Evolutionary conservation across 2,113 vertebrate genomes (phyloP), one percentile per base, ranked within the genome.

Genomic region (Prinia subflava): DNA sequence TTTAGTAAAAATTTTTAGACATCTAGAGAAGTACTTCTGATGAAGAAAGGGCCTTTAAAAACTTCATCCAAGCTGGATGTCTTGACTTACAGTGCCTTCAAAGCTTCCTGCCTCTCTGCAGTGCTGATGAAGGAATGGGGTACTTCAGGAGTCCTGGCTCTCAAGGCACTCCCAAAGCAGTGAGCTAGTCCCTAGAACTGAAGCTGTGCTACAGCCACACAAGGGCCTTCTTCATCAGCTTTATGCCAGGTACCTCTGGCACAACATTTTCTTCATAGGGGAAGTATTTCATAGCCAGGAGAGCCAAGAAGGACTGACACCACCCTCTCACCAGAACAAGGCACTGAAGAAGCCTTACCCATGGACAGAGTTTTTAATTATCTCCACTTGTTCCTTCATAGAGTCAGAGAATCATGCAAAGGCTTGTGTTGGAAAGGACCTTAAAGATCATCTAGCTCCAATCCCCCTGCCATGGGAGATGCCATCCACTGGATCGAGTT

Each of bases 381-480:
- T 47, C 23, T 16, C 1, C 2, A 7, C 9, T 41, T 73, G 4
- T 33, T 83, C 42, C 25, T 67, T 77, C 27, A 13, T 3, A 25
- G 62, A 75, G 25, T 53, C 11, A 31, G 28, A 31, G n/a, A 46
- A n/a, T 47, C 39, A 46, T 39, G 5, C 20, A 53, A 41, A 68
- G 30, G 9, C 16, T 83, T 68, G 6, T 46, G 9, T 31, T 62
- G 30, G n/a, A 55, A 69, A 39, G 53, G 46, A n/a, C 16, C 19
- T 24, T 53, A 25, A 47, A 30, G 20, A 10, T 47, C 24, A 15
- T 30, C 2, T 8, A 18, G 28, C 4, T 53, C 20, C 9, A 55
- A 41, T 41, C 12, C 2, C 11, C 11, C 55, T 41, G 55, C 6
- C n/a, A n/a, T 0, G 0, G 7, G 6, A 30, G 41, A 30, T 75